Evolutionary conservation across 2,797 vertebrate genomes (phyloP), one percentile per base, ranked within the genome.

Genomic region (Sardinella longiceps): DNA sequence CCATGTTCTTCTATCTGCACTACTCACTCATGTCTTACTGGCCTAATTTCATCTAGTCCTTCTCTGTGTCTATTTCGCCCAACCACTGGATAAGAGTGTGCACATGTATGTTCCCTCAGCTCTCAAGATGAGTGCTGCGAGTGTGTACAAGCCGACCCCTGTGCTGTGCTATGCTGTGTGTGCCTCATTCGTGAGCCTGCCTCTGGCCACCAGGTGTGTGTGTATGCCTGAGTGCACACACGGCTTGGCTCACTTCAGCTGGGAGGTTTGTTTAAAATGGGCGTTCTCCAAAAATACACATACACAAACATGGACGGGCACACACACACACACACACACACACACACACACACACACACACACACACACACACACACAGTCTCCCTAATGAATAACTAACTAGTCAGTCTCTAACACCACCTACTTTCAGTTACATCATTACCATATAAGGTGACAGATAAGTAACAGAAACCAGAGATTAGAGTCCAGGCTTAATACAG

Each of bases 101-200:
- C 56, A 10, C 2, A 60, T 60, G 56, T 25, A 7, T 18, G 33
- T 30, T 37, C 12, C 66, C 66, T 70, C 30, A 15, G 30, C 63
- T 70, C 70, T 43, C 5, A 77, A 18, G 70, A 37, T 15, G 70
- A 23, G 15, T 20, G 14, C 15, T 83, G 39, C n/a, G 10, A 48
- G 3, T 45, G 43, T 25, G 30, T 80, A 33, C 6, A 45, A 51
- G 25, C 81, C 63, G 80, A 25, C 84, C 82, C 23, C 70, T 33
- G 70, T 53, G 86, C 83, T 18, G 50, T 39, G 80, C 70, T 33
- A 37, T 53, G 86, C 83, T 18, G 50, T 39, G 80, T 80, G 82
- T 45, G 60, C 56, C 80, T 70, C n/a, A 18, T 30, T 77, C 53
- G 43, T 30, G 53, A 20, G 74, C 25, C 7, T 43, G 70, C 37